Evolutionary conservation across 2,797 vertebrate genomes (phyloP).

Genomic region (Phoebastria nigripes): DNA sequence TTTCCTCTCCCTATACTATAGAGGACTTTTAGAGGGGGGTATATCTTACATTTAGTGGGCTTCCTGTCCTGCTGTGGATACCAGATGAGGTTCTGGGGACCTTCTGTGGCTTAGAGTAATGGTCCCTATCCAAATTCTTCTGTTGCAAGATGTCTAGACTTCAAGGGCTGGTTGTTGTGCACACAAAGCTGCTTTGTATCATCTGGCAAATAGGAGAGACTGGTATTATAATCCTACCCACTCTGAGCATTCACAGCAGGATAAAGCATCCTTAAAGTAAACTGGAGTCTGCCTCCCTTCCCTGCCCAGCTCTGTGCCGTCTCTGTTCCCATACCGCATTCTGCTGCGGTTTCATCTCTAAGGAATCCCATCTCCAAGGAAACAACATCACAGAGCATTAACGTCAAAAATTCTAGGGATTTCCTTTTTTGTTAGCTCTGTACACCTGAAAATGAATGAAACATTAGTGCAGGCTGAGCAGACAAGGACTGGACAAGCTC

Average conservation of each 20-base stretch:
- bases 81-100: not conserved
- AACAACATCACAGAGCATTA: not conserved
- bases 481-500: not conserved
- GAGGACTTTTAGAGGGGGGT: not conserved
- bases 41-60: not conserved
- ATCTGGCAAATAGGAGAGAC: conserved; percentile 14
- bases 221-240: not conserved
- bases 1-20: not conserved
- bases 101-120: not conserved
- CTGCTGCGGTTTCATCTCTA: not conserved
- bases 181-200: conserved; percentile 35
- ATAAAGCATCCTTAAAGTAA: conserved; percentile 52
- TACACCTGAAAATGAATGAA: conserved; percentile 17
- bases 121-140: not conserved
- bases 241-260: conserved; percentile 21
- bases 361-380: conserved; percentile 46
- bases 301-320: not conserved
- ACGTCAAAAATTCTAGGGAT: not conserved
- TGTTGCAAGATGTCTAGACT: not conserved
- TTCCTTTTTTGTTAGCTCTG: conserved; percentile 16
- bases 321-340: not conserved
- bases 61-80: conserved; percentile 5
- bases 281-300: not conserved
- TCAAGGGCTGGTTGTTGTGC: not conserved
- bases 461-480: not conserved